Percentiles rank a stretch among this genome's conserved stretches.
phyloP scores from a whole-genome alignment of 2,113 vertebrate genomes.

The Chascanopsetta lugubris region DNA sequence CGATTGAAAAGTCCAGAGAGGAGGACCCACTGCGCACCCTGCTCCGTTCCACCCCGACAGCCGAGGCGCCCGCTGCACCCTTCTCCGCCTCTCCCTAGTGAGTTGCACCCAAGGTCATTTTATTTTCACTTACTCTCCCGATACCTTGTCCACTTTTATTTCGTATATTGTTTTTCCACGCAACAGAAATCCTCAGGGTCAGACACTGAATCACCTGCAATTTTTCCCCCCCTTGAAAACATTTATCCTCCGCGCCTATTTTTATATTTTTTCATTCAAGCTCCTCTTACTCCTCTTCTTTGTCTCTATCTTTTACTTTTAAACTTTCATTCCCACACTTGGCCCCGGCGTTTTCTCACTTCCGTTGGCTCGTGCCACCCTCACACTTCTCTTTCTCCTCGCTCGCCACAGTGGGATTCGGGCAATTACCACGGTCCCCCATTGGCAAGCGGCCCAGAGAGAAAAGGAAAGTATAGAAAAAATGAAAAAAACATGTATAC shows the following conservation, averaged over 20 bases:
- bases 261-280: constrained; percentile 18
- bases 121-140: constrained; percentile 40
- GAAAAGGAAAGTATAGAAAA: no score
- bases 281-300: constrained; percentile 1
- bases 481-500: constrained; percentile 47
- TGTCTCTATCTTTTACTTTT: constrained; percentile 11
- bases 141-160: constrained; percentile 22
- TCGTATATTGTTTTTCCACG: constrained; percentile 23
- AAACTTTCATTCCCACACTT: constrained; percentile 44
- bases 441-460: constrained; percentile 60
- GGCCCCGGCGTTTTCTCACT: constrained; percentile 47
- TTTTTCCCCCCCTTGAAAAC: constrained; percentile 2
- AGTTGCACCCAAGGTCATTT: constrained; percentile 63
- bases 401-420: constrained; percentile 68
- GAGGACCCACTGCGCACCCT: constrained; percentile 63
- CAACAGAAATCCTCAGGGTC: constrained; percentile 3
- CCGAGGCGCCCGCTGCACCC: constrained; percentile 55
- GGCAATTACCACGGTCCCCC: constrained; percentile 71
- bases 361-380: constrained; percentile 45
- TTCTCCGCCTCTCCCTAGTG: constrained; percentile 64
- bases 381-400: constrained; percentile 50
- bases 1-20: constrained; percentile 78
- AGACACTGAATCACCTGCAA: constrained; percentile 11
- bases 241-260: constrained; percentile 22
- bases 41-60: constrained; percentile 70